Percentiles rank a stretch among this genome's conserved stretches.
phyloP scores from a whole-genome alignment of 2,888 invertebrate genomes.

The Dilophus febrilis region DNA sequence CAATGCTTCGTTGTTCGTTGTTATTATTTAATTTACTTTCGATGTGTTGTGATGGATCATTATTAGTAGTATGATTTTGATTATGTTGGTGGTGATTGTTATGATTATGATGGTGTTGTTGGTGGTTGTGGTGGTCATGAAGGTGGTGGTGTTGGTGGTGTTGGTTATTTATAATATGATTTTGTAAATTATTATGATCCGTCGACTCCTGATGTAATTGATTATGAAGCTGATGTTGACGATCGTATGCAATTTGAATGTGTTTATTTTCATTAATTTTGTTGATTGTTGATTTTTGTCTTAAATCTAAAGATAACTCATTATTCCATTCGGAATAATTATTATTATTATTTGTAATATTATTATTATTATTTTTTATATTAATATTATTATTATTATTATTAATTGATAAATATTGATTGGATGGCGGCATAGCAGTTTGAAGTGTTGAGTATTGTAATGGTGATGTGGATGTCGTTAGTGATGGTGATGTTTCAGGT shows the following conservation, averaged over 20 bases:
- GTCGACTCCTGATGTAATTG: constrained; percentile 14
- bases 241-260: too few species aligned
- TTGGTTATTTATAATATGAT: neutral
- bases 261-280: constrained; percentile 5
- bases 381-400: neutral
- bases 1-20: neutral
- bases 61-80: too few species aligned
- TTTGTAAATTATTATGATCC: neutral
- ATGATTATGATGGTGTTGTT: constrained; percentile 12
- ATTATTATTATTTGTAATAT: neutral
- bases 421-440: neutral
- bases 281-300: constrained; percentile 4
- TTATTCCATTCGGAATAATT: constrained; percentile 1
- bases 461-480: neutral
- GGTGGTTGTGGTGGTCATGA: constrained; percentile 10
- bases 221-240: constrained; percentile 6
- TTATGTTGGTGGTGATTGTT: constrained; percentile 14
- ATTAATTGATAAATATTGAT: neutral
- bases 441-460: constrained; percentile 1
- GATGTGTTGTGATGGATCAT: neutral
- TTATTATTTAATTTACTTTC: neutral
- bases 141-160: neutral
- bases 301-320: constrained; percentile 5
- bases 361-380: neutral
- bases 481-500: neutral